Base-by-base conservation (phyloP, 2,797 vertebrate species). In the Rhincodon typus region DNA sequence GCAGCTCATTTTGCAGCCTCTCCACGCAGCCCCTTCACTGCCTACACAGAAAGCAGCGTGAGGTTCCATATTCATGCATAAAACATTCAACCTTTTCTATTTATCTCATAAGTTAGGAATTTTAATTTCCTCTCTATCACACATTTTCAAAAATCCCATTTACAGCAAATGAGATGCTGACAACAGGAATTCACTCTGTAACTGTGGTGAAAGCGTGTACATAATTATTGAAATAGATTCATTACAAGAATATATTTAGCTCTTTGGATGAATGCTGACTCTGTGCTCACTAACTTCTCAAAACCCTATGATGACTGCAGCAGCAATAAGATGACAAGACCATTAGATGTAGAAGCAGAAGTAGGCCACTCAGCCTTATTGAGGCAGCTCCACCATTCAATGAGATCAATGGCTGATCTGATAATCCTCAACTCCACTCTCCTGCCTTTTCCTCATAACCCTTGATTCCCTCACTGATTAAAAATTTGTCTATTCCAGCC, bases 101-200 rank as follows among this genome's bases (percentile, higher is more conserved):
- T 34, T 91, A 17, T n/a, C 53, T 91, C 1, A n/a, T 66, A 91
- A 91, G 17, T 91, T 67, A 67, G 88, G 57, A 66, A 91, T 91
- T 66, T 91, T 66, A 67, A 91, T 91, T 67, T 91, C 21, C 57
- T 91, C 66, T 34, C 30, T 0, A 62, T 34, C 21, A 10, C 57
- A 91, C 53, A 91, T 53, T 53, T 90, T 38, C 10, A 91, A 91
- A 66, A 91, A 67, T 90, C 27, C 87, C 88, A 91, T 91, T 66
- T 91, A n/a, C 66, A 67, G 57, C 82, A 66, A 91, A 91, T 91
- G 53, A 91, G 57, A 66, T 91, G 88, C 88, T 66, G 57, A 46
- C 79, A 84, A 42, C 79, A 42, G 79, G 79, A 91, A 91, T 7
- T 53, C 57, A 66, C 57, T 91, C 53, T 66, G 53, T 19, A 19